Conservation (phyloP, 2,797 vertebrate genomes). For the Geotrypetes seraphini region DNA sequence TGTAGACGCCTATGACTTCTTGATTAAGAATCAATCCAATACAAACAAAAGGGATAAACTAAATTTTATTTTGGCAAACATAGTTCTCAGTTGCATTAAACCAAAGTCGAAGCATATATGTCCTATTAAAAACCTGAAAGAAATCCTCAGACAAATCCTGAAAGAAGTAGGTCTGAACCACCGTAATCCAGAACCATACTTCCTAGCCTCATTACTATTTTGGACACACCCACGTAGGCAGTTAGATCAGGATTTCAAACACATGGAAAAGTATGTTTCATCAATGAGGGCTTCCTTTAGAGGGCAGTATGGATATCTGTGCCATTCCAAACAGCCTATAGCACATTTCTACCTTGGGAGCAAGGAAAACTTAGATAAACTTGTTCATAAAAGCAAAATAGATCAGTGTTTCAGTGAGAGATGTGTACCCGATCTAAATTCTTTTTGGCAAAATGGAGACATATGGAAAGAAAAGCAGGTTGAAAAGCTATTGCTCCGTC, state of each 20-base stretch:
- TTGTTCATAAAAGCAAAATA: slow-evolving; percentile 55
- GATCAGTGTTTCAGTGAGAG: slow-evolving; percentile 33
- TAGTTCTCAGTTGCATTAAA: slow-evolving; percentile 45
- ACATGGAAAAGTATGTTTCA: slow-evolving; percentile 33
- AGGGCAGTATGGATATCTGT: slow-evolving; percentile 16
- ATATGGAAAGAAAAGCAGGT: slow-evolving; percentile 52
- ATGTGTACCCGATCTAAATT: slow-evolving; percentile 13
- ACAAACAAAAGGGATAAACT: slow-evolving; percentile 35
- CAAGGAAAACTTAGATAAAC: slow-evolving; percentile 29
- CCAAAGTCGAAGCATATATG: slow-evolving; percentile 16
- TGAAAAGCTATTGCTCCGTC: slow-evolving; percentile 32
- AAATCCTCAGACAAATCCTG: slow-evolving; percentile 32
- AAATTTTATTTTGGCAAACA: slow-evolving; percentile 55
- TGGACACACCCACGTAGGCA: slow-evolving; percentile 46
- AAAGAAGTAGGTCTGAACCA: slow-evolving; percentile 17
- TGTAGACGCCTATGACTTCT: slow-evolving; percentile 35
- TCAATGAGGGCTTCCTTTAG: slow-evolving; percentile 35
- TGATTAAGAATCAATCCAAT: slow-evolving; percentile 33
- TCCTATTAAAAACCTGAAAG: slow-evolving; percentile 15
- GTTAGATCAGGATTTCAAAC: slow-evolving; percentile 38
- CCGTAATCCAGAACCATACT: slow-evolving; percentile 48
- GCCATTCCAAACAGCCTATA: slow-evolving; percentile 38
- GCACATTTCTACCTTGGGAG: slow-evolving; percentile 52
- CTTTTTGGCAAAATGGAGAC: slow-evolving; percentile 48
- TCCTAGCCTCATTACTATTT: slow-evolving; percentile 55